Percentiles rank a stretch among this genome's conserved stretches.
Evolutionary conservation across 2,113 vertebrate genomes (phyloP).

Genomic region (Dermatemys mawii): DNA sequence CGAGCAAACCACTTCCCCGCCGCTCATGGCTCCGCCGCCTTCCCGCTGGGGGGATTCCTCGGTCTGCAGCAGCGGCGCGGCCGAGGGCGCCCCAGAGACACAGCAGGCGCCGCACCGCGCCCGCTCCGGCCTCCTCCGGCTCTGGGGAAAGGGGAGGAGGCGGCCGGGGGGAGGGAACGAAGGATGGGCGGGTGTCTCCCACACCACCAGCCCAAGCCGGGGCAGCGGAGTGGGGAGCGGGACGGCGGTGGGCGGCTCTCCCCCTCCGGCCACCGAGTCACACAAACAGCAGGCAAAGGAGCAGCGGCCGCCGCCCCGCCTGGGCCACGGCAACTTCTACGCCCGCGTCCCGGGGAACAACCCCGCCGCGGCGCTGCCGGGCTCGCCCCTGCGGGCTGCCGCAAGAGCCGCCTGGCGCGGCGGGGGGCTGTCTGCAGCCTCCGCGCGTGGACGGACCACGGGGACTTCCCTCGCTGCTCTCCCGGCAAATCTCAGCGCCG

Average conservation of each 20-base stretch:
- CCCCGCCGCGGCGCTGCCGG: background rate
- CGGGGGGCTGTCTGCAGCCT: background rate
- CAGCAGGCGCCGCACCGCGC: constrained; percentile 22
- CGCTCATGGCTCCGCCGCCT: constrained; percentile 85
- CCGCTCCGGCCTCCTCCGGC: constrained; percentile 49
- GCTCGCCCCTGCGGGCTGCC: constrained; percentile 31
- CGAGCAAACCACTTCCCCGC: constrained; percentile 93
- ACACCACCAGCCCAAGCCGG: background rate
- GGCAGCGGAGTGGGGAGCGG: background rate
- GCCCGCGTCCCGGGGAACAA: constrained; percentile 16
- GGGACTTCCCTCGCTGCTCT: background rate
- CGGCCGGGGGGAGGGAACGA: background rate
- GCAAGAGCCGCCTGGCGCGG: background rate
- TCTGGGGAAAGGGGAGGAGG: constrained; percentile 20
- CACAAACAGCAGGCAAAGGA: constrained; percentile 11
- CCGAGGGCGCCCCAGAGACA: background rate
- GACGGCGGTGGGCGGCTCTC: background rate
- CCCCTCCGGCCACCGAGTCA: background rate
- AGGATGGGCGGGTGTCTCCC: background rate
- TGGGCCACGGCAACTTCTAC: constrained; percentile 12
- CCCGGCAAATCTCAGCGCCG: background rate
- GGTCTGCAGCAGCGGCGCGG: background rate
- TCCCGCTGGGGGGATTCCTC: constrained; percentile 11
- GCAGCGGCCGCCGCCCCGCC: constrained; percentile 23
- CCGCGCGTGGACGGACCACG: background rate